Conservation (phyloP, 2,797 vertebrate genomes). For the Sebastes steindachneri region DNA sequence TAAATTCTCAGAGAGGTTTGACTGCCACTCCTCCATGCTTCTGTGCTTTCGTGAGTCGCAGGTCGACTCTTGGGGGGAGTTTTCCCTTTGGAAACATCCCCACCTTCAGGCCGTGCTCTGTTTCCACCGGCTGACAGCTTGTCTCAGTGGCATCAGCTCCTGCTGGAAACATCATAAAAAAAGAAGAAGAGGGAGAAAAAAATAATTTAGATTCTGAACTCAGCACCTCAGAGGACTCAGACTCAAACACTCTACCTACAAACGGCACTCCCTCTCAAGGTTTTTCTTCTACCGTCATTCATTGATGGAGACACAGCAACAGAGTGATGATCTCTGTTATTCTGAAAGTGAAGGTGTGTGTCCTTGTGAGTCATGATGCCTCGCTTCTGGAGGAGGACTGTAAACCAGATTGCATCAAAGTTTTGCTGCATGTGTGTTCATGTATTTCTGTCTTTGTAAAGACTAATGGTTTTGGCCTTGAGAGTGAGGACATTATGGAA, state of each 20-base stretch:
- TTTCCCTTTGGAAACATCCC: conserved; percentile 66
- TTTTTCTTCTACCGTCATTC: neutral
- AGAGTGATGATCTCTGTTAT: neutral
- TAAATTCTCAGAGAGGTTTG: conserved; percentile 4
- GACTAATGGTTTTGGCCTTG: neutral
- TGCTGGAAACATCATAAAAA: conserved; percentile 52
- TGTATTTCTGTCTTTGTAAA: neutral
- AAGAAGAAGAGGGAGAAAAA: neutral
- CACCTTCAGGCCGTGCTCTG: conserved; percentile 69
- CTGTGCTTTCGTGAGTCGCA: conserved; percentile 34
- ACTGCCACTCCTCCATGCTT: conserved; percentile 22
- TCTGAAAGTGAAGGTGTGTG: conserved; percentile 1
- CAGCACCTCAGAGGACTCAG: conserved; percentile 1
- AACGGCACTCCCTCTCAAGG: conserved; percentile 25
- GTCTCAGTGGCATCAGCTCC: conserved; percentile 66
- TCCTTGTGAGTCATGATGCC: conserved; percentile 50
- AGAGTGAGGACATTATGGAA: neutral
- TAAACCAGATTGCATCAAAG: conserved; percentile 12
- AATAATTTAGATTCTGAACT: conserved; percentile 33
- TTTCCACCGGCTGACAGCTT: conserved; percentile 64
- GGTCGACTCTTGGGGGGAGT: conserved; percentile 39
- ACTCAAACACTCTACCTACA: neutral
- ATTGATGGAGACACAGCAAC: conserved; percentile 2
- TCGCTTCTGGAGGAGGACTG: conserved; percentile 1
- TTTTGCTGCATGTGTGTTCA: neutral